Conservation (phyloP, 2,888 invertebrate species). For the Creontiades dilutus region DNA sequence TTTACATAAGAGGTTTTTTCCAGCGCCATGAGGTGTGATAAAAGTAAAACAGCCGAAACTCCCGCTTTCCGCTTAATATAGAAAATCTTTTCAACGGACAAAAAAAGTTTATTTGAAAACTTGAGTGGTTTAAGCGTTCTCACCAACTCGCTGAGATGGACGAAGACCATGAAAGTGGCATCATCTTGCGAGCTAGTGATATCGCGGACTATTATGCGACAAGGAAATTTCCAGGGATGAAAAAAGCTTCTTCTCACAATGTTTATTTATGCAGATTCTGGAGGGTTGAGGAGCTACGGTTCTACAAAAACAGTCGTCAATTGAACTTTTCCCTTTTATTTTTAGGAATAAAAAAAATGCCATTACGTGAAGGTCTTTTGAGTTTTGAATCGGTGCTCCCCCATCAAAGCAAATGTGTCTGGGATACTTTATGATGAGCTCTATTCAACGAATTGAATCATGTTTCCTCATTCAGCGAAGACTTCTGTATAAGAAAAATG, state of each 20-base stretch:
- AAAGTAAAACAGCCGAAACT: neutral
- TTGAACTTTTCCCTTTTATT: neutral
- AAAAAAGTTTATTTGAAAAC: slow-evolving; percentile 26
- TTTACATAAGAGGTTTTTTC: neutral
- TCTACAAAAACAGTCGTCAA: neutral
- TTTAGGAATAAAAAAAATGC: slow-evolving; percentile 30
- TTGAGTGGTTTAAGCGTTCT: neutral
- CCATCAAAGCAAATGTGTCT: slow-evolving; percentile 42
- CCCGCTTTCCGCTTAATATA: neutral
- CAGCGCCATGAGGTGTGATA: neutral
- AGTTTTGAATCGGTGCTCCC: slow-evolving; percentile 2
- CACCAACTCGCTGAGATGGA: neutral
- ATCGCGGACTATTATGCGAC: neutral
- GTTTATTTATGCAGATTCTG: slow-evolving; percentile 26
- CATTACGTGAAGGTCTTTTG: slow-evolving; percentile 32
- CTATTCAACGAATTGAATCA: slow-evolving; percentile 34
- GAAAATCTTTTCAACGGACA: slow-evolving; percentile 3
- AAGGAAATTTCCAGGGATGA: neutral
- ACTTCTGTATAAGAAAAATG: slow-evolving; percentile 12
- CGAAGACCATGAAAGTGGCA: neutral
- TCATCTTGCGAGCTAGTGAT: slow-evolving; percentile 13
- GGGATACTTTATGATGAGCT: slow-evolving; percentile 38
- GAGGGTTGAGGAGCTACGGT: neutral
- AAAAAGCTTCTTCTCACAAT: slow-evolving; percentile 17
- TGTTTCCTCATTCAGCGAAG: neutral